Evolutionary conservation across 2,888 invertebrate species (phyloP).

Genomic region (Eurytoma californica): DNA sequence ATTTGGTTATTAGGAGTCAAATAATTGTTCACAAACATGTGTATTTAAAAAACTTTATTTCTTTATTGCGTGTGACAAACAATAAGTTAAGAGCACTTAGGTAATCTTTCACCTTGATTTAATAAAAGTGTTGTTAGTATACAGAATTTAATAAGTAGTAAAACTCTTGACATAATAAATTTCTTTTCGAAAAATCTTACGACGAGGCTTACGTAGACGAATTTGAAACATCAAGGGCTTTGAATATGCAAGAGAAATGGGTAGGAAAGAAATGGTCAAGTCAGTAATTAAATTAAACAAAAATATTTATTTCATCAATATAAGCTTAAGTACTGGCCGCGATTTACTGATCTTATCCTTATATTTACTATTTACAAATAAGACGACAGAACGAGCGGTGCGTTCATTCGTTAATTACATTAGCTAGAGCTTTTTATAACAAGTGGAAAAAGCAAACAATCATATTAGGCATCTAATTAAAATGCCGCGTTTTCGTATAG

Average conservation of each 20-base stretch:
- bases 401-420: conserved; percentile 53
- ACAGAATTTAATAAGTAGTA: no score
- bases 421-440: conserved; percentile 51
- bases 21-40: no score
- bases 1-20: no score
- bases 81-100: background rate
- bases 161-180: no score
- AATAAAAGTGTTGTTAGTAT: no score
- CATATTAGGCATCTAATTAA: conserved; percentile 9
- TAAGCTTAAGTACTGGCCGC: conserved; percentile 69
- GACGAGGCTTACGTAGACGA: no score
- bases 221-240: no score
- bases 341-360: conserved; percentile 58
- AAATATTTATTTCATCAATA: conserved; percentile 62
- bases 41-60: background rate
- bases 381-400: conserved; percentile 53
- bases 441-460: conserved; percentile 53
- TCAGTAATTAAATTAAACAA: conserved; percentile 57
- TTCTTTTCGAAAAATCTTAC: no score
- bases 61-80: conserved; percentile 8
- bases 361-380: conserved; percentile 61
- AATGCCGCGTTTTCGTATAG: conserved; percentile 46
- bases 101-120: no score
- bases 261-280: conserved; percentile 20
- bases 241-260: no score